Base-by-base conservation (phyloP, 2,797 vertebrate genomes). In the Tenualosa ilisha region DNA sequence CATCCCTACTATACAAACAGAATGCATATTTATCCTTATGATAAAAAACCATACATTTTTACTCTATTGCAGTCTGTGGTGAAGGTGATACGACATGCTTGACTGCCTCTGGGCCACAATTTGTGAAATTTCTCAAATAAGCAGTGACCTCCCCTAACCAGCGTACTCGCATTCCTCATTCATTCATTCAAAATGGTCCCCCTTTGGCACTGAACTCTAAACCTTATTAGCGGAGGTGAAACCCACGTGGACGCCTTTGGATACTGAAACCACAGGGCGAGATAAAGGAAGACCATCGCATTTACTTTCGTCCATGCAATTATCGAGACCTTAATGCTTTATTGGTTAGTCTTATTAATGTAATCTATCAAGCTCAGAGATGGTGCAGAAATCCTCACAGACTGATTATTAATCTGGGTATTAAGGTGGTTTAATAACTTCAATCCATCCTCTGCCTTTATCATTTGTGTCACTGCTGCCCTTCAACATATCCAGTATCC, bases 281-380 rank as follows among this genome's bases (percentile, higher is more conserved):
- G 56, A 7, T n/a, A n/a, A 59, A 59, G 17, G 12, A 54, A 54
- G 53, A 54, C 53, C 53, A 15, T 54, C 53, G 5, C 56, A 22
- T 59, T 72, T 72, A 65, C 65, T 72, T 40, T 72, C 4, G 4
- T 40, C 65, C 6, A 15, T 40, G 31, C 65, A 37, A 31, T 72
- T 72, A 72, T 37, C 65, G 15, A 31, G 65, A 72, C 65, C 65
- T 72, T 37, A 72, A 72, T 31, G 31, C 65, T 37, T 72, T 72
- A 72, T 40, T 72, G 65, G 65, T 40, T 72, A 40, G 37, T 17
- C 31, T 72, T 72, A 72, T 72, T 72, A 72, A 72, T 72, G 31
- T 72, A 72, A 72, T 72, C 65, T 17, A 31, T 72, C 65, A 72
- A 5, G 31, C 9, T 31, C 26, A 5, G 26, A 37, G 65, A 72